These are phyloP conservation scores for Ceuthmochares aereus DNA, from an alignment of 2,113 vertebrate species.

Conservation along the genomic window DNA sequence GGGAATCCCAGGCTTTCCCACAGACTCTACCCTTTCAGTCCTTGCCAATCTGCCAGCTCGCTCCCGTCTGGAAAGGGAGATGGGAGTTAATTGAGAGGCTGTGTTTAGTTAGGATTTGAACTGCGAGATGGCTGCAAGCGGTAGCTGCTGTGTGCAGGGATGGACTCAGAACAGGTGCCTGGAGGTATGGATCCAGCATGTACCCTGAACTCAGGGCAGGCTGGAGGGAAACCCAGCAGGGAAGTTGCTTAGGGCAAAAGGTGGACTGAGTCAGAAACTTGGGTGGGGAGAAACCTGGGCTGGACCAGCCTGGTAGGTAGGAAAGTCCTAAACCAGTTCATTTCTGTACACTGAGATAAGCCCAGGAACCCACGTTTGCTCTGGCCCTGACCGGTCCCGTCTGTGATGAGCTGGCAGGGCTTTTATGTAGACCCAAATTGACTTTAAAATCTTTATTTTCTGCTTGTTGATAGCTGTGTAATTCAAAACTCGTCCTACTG, in stretches of 20 bases:
- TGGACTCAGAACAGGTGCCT: not conserved
- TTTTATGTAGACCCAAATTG: not conserved
- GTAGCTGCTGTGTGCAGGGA: not conserved
- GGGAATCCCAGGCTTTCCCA: constrained; percentile 30
- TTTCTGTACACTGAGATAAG: not conserved
- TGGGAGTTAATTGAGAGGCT: not conserved
- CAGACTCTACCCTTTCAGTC: not conserved
- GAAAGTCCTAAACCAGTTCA: not conserved
- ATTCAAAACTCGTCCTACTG: not conserved
- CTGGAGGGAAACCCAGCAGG: not conserved
- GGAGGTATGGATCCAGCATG: not conserved
- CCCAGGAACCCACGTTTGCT: not conserved
- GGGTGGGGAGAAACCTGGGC: not conserved
- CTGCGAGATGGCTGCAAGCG: not conserved
- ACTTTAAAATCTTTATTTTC: not conserved
- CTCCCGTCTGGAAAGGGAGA: not conserved
- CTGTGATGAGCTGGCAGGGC: not conserved
- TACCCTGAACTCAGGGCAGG: not conserved
- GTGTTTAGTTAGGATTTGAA: not conserved
- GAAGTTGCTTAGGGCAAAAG: not conserved
- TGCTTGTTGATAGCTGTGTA: not conserved
- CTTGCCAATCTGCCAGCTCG: not conserved
- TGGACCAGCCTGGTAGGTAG: not conserved
- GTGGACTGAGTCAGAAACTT: not conserved
- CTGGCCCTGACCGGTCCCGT: not conserved